Percentiles rank a stretch among this genome's conserved stretches.
These are phyloP conservation scores for Sebastes schlegelii DNA, from an alignment of 2,113 vertebrate genomes.

Conservation along the genomic window DNA sequence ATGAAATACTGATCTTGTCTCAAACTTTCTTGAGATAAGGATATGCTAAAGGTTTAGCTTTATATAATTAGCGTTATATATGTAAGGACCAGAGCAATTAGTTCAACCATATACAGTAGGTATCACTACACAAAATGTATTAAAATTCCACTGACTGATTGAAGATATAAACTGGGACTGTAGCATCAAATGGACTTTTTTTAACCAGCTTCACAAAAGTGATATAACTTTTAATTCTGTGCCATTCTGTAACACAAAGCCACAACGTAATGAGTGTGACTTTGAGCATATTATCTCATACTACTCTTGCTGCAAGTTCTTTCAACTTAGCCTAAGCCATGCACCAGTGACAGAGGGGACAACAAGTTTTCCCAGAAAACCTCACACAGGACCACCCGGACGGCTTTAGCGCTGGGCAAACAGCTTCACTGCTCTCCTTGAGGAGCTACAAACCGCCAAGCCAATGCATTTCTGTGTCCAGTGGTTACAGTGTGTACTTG, in stretches of 20 bases:
- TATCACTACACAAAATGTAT: too few relatives aligned
- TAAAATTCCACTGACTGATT: too few relatives aligned
- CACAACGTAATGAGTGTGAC: background rate
- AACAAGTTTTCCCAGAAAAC: conserved; percentile 55
- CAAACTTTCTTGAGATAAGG: background rate
- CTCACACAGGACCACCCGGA: conserved; percentile 65
- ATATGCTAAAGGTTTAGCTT: background rate
- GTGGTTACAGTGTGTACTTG: conserved; percentile 19
- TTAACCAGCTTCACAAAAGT: too few relatives aligned
- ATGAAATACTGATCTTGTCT: background rate
- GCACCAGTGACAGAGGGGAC: conserved; percentile 16
- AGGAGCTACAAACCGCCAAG: conserved; percentile 51
- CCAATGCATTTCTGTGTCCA: conserved; percentile 27
- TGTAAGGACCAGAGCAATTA: background rate
- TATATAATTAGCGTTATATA: background rate
- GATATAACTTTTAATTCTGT: too few relatives aligned
- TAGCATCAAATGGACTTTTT: too few relatives aligned
- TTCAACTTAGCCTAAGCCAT: background rate
- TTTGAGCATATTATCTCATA: background rate
- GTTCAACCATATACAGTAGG: background rate
- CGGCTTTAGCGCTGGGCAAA: conserved; percentile 16
- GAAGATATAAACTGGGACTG: too few relatives aligned
- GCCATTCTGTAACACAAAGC: background rate
- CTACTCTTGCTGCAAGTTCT: background rate
- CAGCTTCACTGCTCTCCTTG: conserved; percentile 21